Base-by-base conservation (phyloP, 1,140 invertebrate species). In the Anthonomus grandis region DNA sequence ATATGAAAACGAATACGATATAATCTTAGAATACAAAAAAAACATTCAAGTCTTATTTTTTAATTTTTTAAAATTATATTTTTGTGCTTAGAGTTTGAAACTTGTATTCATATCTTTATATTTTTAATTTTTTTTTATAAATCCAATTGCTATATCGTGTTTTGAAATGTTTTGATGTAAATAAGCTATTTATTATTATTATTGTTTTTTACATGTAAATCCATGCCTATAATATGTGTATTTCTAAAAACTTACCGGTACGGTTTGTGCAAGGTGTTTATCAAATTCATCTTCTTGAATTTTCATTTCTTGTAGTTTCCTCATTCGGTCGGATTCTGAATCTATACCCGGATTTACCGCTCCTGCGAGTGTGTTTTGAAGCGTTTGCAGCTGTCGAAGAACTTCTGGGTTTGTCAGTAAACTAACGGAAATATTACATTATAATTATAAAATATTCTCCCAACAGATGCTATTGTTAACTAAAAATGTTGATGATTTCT, bases 271-370 rank as follows among this genome's bases (percentile, higher is more conserved):
- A 38, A 87, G 75, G 72, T 90, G 86, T 68, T 87, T 86, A 67
- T 90, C 86, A 72, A 90, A 87, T 64, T 89, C 86, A 42, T 88
- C 85, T 63, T 89, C 87, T 58, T 86, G 85, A 62, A 86, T 81
- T 55, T 85, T 86, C 79, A 87, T 82, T 70, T 86, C 83, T 51
- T 84, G 83, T 42, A 85, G 62, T 67, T 85, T 85, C 4, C 83
- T 75, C 74, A 86, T 79, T 65, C 83, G 80, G 64, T 89, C 86
- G 66, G 84, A 81, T 60, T 86, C 84, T 2, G 76, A 75, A 56
- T 86, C 83, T 4, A n/a, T 2, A 2, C 77, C 75, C 57, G 45
- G 50, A 44, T 53, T 63, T 52, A 70, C 71, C 42, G 75, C 69
- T 52, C 76, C 68, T 2, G 61, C 53, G 53, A 73, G 73, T 1